These are phyloP conservation scores for Thecophora atra DNA, from an alignment of 2,888 invertebrate genomes.

Conservation along the genomic window DNA sequence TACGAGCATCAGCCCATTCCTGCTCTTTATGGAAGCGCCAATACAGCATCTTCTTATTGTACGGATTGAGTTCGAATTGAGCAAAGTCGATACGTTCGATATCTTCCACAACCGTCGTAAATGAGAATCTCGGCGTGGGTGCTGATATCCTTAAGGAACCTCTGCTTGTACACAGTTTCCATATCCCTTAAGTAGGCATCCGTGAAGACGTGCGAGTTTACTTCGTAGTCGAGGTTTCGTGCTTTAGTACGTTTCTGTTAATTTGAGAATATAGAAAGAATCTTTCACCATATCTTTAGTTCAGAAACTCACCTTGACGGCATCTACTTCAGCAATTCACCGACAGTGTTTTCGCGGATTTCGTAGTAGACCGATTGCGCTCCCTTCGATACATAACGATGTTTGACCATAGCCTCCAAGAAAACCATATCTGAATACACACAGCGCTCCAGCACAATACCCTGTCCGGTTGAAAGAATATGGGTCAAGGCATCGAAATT, in stretches of 20 bases:
- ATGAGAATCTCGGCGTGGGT: conserved; percentile 81
- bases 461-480: conserved; percentile 92
- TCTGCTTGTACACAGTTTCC: conserved; percentile 81
- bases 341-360: conserved; percentile 72
- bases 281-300: neutral
- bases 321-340: conserved; percentile 76
- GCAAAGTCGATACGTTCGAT: conserved; percentile 77
- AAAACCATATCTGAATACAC: conserved; percentile 88
- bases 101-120: conserved; percentile 90
- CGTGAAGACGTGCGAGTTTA: conserved; percentile 76
- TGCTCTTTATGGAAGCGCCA: conserved; percentile 75
- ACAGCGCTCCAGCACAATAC: conserved; percentile 87
- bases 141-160: conserved; percentile 79
- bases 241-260: conserved; percentile 76
- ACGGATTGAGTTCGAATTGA: conserved; percentile 59
- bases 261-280: conserved; percentile 58
- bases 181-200: conserved; percentile 71
- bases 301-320: conserved; percentile 60
- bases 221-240: conserved; percentile 76
- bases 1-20: conserved; percentile 73
- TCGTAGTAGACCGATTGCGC: conserved; percentile 77
- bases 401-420: conserved; percentile 79
- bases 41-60: conserved; percentile 79
- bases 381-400: conserved; percentile 75
- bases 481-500: conserved; percentile 89